Conservation (phyloP, 2,113 vertebrate genomes). For the Bombycilla garrulus region DNA sequence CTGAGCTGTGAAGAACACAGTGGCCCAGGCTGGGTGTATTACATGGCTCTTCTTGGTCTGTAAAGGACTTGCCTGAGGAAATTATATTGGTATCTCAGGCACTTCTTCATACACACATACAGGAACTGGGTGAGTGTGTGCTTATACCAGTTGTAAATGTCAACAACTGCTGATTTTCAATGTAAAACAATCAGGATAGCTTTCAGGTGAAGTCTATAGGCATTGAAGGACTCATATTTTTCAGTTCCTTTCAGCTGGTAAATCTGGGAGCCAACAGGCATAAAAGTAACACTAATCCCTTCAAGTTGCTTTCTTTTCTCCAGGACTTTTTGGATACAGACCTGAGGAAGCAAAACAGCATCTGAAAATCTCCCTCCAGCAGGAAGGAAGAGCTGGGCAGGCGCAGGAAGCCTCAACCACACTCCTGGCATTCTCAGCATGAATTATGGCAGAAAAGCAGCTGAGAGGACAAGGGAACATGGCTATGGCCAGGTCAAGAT, state of each 20-base stretch:
- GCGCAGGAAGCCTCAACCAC: not conserved
- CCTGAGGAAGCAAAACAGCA: not conserved
- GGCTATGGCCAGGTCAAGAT: not conserved
- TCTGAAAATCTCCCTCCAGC: not conserved
- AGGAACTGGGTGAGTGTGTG: not conserved
- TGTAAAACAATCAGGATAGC: not conserved
- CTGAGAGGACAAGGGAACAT: not conserved
- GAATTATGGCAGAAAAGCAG: not conserved
- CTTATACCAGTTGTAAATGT: not conserved
- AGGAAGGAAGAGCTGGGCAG: not conserved
- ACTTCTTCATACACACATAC: not conserved
- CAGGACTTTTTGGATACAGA: not conserved
- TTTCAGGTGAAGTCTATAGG: not conserved
- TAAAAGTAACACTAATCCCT: not conserved
- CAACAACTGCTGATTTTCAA: not conserved
- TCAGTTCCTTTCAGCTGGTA: not conserved
- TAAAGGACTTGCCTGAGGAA: not conserved
- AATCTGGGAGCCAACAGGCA: not conserved
- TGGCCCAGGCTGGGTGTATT: not conserved
- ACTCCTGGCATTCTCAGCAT: not conserved
- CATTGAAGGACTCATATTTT: not conserved
- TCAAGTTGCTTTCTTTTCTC: not conserved
- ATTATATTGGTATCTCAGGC: not conserved
- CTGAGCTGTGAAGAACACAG: not conserved
- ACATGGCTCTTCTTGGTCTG: not conserved